A percentile compares a stretch with the other conserved stretches of the same genome.
Evolutionary conservation across 2,113 vertebrate species (phyloP).

Genomic region (Lipophrys pholis): DNA sequence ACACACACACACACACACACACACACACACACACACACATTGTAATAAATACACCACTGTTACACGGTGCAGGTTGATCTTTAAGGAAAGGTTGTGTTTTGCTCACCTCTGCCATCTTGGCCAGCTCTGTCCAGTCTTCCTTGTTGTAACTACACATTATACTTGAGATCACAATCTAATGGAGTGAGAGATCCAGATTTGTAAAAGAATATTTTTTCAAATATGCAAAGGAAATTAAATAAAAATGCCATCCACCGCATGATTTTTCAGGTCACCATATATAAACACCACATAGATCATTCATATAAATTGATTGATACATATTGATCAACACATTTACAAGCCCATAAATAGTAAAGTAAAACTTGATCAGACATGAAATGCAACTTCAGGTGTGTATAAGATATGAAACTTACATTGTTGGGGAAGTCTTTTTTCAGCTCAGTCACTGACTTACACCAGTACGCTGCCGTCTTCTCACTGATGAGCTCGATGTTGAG

Average conservation of each 20-base stretch:
- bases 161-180: constrained; percentile 91
- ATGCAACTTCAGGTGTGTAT: neutral
- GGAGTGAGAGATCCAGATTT: neutral
- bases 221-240: no score
- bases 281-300: no score
- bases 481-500: constrained; percentile 96
- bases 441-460: constrained; percentile 89
- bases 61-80: neutral
- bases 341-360: no score
- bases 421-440: constrained; percentile 92
- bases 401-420: constrained; percentile 75
- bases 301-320: no score
- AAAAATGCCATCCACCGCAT: no score
- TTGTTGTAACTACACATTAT: constrained; percentile 93
- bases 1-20: no score
- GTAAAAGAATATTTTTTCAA: no score
- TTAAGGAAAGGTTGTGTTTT: neutral
- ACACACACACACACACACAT: no score
- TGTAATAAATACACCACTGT: neutral
- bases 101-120: constrained; percentile 91
- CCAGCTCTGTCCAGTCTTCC: constrained; percentile 89
- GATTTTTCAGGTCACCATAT: no score
- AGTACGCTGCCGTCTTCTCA: constrained; percentile 93
- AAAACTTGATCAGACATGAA: no score
- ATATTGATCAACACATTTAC: no score